Conservation (phyloP, 53 echinoderm and acorn worm genomes). For the Henricia sp. region DNA sequence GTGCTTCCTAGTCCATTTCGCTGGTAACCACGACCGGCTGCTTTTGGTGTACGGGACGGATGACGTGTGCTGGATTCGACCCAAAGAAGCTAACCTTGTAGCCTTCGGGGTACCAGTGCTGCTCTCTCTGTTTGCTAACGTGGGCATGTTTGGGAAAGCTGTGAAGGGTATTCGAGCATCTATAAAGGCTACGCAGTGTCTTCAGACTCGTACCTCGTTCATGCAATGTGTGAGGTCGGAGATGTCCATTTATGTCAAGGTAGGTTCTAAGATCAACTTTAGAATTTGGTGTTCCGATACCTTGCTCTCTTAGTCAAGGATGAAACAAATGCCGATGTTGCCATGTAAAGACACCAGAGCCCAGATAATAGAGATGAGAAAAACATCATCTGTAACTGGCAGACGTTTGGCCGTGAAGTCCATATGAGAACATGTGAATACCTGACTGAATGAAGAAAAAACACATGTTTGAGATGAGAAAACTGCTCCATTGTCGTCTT, state of each 20-base stretch:
- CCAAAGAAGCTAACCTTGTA: slow-evolving; percentile 13
- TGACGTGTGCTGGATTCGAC: slow-evolving; percentile 31
- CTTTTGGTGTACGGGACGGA: slow-evolving; percentile 16
- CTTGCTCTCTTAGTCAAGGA: too few relatives aligned
- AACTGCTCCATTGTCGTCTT: too few relatives aligned
- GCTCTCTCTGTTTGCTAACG: slow-evolving; percentile 18
- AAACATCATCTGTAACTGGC: too few relatives aligned
- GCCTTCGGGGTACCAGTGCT: slow-evolving; percentile 46
- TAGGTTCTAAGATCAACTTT: too few relatives aligned
- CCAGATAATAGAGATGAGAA: too few relatives aligned
- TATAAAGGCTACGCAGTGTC: slow-evolving; percentile 8
- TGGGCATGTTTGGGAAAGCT: slow-evolving; percentile 23
- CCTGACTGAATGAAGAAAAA: too few relatives aligned
- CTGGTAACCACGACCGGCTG: slow-evolving; percentile 1
- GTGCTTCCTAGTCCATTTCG: slow-evolving; percentile 36
- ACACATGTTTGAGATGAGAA: too few relatives aligned
- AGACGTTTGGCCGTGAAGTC: too few relatives aligned
- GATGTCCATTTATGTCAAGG: slow-evolving; percentile 33
- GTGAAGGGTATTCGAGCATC: slow-evolving; percentile 29
- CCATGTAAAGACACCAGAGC: too few relatives aligned
- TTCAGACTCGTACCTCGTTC: slow-evolving; percentile 9
- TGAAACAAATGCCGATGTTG: too few relatives aligned
- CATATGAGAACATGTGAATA: too few relatives aligned
- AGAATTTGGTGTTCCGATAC: too few relatives aligned
- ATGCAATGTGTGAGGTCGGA: slow-evolving; percentile 22